Base-by-base conservation (phyloP, 2,113 vertebrate species). In the Piliocolobus tephrosceles region DNA sequence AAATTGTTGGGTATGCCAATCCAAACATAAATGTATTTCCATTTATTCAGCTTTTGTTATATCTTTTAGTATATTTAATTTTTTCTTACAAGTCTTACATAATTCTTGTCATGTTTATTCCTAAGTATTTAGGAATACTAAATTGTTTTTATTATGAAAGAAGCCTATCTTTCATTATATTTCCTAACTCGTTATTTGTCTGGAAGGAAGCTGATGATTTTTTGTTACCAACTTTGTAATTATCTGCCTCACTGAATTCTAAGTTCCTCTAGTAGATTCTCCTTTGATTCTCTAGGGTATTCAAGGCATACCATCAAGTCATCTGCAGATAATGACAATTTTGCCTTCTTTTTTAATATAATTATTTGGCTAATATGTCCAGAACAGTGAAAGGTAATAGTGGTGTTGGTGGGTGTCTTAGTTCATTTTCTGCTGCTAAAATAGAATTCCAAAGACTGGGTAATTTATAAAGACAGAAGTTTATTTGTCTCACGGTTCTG, bases 181-280 rank as follows among this genome's bases (percentile, higher is more conserved):
- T 91, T 97, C 40, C 83, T 81, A 35, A 79, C 61, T 64, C 40
- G 12, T 38, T 93, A 25, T 89, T 40, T 92, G 64, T 75, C 82
- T 79, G 10, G 32, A 57, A n/a, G 82, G 58, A 93, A 95, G 91
- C 81, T 68, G 47, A 87, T 88, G 75, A 40, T 72, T 82, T 96
- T 91, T 91, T 66, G 78, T 93, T 82, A 66, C 52, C 52, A 52
- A 88, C 57, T 92, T 64, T 70, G 68, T 72, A 57, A 91, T 89
- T 66, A 83, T 88, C 87, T 47, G 78, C 58, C 57, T 96, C 81
- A 32, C 50, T 43, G 66, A 80, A 27, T 96, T 95, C 32, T 90
- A 87, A 35, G 61, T 40, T 91, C 52, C 87, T 83, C 76, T 32
- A 7, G 47, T 17, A 81, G 79, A 0, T 52, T 92, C 55, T 79